A percentile compares a stretch with the other conserved stretches of the same genome.
Conservation (phyloP, 2,113 vertebrate species). For the Dermatemys mawii region DNA sequence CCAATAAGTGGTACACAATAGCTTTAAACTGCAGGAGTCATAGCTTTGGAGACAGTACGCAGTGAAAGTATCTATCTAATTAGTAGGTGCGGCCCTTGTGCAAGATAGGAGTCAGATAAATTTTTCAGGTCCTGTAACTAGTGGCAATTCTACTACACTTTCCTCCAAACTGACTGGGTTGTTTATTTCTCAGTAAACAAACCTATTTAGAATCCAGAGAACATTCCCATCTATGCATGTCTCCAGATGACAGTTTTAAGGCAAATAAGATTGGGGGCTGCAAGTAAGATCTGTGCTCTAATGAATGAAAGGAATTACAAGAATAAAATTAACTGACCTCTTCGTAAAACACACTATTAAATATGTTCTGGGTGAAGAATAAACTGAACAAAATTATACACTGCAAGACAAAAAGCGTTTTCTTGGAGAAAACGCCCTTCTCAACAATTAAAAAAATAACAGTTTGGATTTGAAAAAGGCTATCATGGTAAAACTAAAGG, state of each 20-base stretch:
- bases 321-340: not conserved
- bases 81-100: fast-evolving
- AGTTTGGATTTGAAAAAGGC: not conserved
- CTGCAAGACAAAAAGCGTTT: not conserved
- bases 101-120: not conserved
- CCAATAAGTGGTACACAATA: not conserved
- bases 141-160: not conserved
- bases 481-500: not conserved
- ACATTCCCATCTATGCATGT: too few species aligned
- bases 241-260: too few species aligned
- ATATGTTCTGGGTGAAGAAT: not conserved
- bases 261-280: not conserved
- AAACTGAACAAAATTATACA: not conserved
- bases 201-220: not conserved
- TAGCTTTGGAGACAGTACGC: not conserved
- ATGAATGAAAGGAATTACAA: not conserved
- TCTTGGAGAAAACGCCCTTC: not conserved
- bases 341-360: not conserved
- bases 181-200: not conserved
- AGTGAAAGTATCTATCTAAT: not conserved
- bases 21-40: not conserved
- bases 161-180: not conserved
- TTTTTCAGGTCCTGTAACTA: not conserved
- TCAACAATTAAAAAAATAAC: not conserved
- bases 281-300: not conserved